A percentile compares a stretch with the other conserved stretches of the same genome.
Evolutionary conservation across 2,797 vertebrate species (phyloP).

Genomic region (Sebastes baramenuke): DNA sequence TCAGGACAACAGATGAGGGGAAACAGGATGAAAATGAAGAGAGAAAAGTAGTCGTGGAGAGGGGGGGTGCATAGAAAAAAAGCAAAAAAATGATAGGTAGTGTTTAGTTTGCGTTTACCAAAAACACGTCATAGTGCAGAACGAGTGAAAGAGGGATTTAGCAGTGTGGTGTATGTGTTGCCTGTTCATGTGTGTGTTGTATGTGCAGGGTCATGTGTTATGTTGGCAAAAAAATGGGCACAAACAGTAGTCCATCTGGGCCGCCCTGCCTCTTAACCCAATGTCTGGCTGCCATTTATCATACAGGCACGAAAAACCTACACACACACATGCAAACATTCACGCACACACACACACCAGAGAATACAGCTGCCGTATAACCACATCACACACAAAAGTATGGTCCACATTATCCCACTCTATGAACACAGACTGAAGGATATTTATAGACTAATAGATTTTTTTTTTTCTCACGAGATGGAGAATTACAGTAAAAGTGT

Average conservation of each 20-base stretch:
- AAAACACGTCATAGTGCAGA: neutral
- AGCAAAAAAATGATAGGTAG: no score
- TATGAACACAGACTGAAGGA: slow-evolving; percentile 49
- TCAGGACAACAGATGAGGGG: slow-evolving; percentile 58
- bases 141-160: slow-evolving; percentile 1
- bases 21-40: slow-evolving; percentile 32
- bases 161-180: neutral
- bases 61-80: neutral
- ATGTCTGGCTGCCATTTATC: slow-evolving; percentile 73
- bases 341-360: neutral
- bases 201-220: slow-evolving; percentile 36
- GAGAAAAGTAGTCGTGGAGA: neutral
- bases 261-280: slow-evolving; percentile 66
- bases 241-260: slow-evolving; percentile 72
- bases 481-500: slow-evolving; percentile 67
- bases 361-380: slow-evolving; percentile 67
- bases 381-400: slow-evolving; percentile 77
- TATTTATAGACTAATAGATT: slow-evolving; percentile 74
- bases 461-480: slow-evolving; percentile 53
- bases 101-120: slow-evolving; percentile 10
- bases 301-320: slow-evolving; percentile 59
- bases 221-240: slow-evolving; percentile 50
- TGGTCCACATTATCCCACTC: slow-evolving; percentile 76
- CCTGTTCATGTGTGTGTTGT: slow-evolving; percentile 7
- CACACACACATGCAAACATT: slow-evolving; percentile 15